Evolutionary conservation across 2,888 invertebrate genomes (phyloP), one percentile per base, ranked within the genome.

Genomic region (Gymnosoma rotundatum): DNA sequence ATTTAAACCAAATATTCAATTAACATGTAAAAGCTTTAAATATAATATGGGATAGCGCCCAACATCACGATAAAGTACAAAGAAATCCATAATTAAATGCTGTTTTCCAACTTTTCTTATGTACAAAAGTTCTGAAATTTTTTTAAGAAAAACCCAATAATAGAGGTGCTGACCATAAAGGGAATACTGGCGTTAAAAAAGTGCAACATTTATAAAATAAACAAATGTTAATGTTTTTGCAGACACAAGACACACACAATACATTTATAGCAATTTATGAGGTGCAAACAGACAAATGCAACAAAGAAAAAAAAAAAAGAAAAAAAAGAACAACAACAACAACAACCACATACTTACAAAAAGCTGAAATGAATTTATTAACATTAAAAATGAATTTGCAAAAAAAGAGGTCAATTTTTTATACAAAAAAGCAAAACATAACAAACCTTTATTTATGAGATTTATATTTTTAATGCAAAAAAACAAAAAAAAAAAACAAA

Each of bases 181-280:
- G 45, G 52, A 25, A 38, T 74, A 67, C 32, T 38, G 6, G 60
- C 20, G 21, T 42, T 12, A 42, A 8, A 42, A 42, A 42, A 45
- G 12, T 18, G 56, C 52, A 67, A 69, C 20, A 18, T 42, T 64
- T 25, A 21, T 25, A 45, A 58, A 58, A n/a, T 70, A 70, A 72
- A 72, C 60, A 80, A 54, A 61, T 61, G 52, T 80, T 67, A 67
- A 80, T 80, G 38, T 60, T 36, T 36, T 18, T 42, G 52, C 45
- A 36, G 69, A 14, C 72, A 36, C 25, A 69, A 45, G 56, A 6
- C 50, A 50, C 7, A 61, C 38, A 61, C 5, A 48, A 48, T 10
- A 52, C 54, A 64, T 45, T 61, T 56, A 38, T 14, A 63, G 54
- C 18, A 76, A 76, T 76, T 82, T 82, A 82, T 76, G 72, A 82